Evolutionary conservation across 2,797 vertebrate genomes (phyloP).

Genomic region (Erethizon dorsatum): DNA sequence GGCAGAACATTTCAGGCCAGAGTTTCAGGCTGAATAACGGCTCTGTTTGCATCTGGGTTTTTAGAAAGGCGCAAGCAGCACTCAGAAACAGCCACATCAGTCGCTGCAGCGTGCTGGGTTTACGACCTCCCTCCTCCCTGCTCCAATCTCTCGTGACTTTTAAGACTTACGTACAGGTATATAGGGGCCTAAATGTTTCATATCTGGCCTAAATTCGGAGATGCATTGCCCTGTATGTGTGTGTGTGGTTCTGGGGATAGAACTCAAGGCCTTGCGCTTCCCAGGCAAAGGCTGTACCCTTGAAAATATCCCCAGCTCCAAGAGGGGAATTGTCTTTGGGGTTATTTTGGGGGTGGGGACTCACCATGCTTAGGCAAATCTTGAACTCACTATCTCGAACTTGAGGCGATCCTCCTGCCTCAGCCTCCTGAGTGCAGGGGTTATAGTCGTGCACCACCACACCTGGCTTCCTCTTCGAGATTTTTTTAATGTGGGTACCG

Average conservation of each 20-base stretch:
- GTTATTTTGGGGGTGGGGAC: background rate
- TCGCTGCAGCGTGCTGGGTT: background rate
- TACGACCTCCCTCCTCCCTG: background rate
- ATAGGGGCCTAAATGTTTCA: background rate
- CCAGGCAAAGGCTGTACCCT: background rate
- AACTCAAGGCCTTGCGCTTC: background rate
- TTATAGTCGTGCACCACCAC: background rate
- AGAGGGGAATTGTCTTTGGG: background rate
- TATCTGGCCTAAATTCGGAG: background rate
- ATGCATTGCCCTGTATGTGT: background rate
- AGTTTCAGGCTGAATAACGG: conserved; percentile 5
- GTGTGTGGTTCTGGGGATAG: background rate
- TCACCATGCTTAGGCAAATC: background rate
- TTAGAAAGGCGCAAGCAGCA: background rate
- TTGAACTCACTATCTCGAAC: background rate
- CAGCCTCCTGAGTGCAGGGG: background rate
- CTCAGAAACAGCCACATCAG: background rate
- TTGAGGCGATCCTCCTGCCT: background rate
- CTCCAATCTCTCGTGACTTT: background rate
- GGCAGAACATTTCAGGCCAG: background rate
- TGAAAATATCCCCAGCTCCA: background rate
- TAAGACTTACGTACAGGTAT: background rate
- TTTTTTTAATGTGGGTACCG: too few relatives aligned
- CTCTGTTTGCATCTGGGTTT: conserved; percentile 7
- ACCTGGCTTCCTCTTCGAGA: background rate